These are phyloP conservation scores for Linnaemya vulpina DNA, from an alignment of 2,888 invertebrate species.

Conservation along the genomic window DNA sequence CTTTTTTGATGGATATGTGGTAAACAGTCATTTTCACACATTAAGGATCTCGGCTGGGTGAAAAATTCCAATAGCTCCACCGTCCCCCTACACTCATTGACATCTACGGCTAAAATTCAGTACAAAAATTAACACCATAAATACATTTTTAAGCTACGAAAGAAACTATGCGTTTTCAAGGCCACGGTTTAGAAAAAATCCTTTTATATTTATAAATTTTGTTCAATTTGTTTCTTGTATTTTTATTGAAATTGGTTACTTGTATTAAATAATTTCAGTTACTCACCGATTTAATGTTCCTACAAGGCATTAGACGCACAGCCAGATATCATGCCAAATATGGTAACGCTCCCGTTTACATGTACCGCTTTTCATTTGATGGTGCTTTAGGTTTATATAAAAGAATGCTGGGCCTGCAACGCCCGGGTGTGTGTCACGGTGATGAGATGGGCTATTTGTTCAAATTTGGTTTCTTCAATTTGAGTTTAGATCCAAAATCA, in stretches of 20 bases:
- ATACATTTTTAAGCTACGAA: no score
- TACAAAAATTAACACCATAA: no score
- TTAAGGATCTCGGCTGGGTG: no score
- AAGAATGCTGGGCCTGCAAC: constrained; percentile 85
- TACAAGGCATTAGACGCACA: constrained; percentile 85
- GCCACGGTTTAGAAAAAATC: no score
- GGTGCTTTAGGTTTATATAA: constrained; percentile 87
- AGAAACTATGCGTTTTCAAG: no score
- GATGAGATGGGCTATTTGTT: constrained; percentile 87
- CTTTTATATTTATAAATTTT: background rate
- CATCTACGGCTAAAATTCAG: no score
- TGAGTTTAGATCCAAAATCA: constrained; percentile 85
- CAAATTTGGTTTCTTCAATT: constrained; percentile 86
- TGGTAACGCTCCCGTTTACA: constrained; percentile 84
- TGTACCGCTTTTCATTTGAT: constrained; percentile 86
- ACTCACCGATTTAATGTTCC: constrained; percentile 86
- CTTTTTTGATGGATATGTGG: no score
- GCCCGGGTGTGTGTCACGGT: constrained; percentile 86
- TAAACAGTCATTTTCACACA: no score
- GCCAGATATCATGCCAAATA: constrained; percentile 82
- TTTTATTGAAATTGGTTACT: constrained; percentile 78
- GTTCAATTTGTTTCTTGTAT: constrained; percentile 68
- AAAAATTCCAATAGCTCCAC: no score
- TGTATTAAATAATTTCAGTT: constrained; percentile 81
- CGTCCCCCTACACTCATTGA: no score